A percentile compares a stretch with the other conserved stretches of the same genome.
phyloP scores from a whole-genome alignment of 2,113 vertebrate genomes.

The Nicator chloris region DNA sequence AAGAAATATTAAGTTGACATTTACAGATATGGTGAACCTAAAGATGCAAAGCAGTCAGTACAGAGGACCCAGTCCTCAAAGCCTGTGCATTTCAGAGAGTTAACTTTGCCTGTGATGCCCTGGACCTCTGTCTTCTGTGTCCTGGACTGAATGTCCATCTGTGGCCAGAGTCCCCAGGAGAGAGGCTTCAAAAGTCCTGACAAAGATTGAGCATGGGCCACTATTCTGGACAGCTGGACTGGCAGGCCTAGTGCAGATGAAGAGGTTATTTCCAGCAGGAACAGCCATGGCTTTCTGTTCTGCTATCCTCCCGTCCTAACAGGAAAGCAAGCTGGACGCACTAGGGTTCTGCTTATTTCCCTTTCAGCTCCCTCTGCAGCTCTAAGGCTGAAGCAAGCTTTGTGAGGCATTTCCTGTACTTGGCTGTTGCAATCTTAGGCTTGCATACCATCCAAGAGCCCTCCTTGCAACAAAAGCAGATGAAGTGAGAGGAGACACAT shows the following conservation, averaged over 20 bases:
- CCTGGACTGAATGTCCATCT: not conserved
- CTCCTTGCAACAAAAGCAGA: not conserved
- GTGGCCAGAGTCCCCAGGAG: not conserved
- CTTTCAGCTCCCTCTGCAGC: not conserved
- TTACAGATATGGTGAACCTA: not conserved
- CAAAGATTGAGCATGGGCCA: not conserved
- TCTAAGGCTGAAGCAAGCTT: not conserved
- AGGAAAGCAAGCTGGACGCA: accelerated
- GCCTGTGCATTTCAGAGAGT: not conserved
- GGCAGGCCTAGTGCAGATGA: not conserved
- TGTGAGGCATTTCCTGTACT: not conserved
- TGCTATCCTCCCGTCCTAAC: not conserved
- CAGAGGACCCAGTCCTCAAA: not conserved
- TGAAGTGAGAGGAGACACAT: not conserved
- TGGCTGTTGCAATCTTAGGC: not conserved
- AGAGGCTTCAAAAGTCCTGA: not conserved
- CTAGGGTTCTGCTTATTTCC: not conserved
- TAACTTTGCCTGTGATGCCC: not conserved
- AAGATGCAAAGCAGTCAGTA: not conserved
- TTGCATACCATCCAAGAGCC: not conserved
- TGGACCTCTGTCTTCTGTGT: not conserved
- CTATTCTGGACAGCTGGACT: not conserved
- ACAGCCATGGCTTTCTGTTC: not conserved
- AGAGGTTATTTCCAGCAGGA: not conserved
- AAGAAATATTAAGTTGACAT: not conserved